A percentile compares a stretch with the other conserved stretches of the same genome.
Evolutionary conservation across 2,113 vertebrate genomes (phyloP).

Genomic region (Rhinoderma darwinii): DNA sequence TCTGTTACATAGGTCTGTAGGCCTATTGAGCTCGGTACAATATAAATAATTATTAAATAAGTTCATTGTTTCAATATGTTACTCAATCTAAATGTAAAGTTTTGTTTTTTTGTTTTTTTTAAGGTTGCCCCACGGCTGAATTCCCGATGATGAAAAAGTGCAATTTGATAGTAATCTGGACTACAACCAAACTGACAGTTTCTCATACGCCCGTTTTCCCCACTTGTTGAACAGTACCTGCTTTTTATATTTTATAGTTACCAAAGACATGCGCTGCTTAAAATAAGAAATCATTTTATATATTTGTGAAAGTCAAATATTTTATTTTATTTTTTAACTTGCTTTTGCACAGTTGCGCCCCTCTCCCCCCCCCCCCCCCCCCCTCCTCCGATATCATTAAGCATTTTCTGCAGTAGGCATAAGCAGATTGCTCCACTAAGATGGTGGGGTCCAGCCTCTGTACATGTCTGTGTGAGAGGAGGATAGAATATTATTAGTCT

Average conservation of each 20-base stretch:
- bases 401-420: constrained; percentile 29
- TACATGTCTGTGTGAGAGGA: background rate
- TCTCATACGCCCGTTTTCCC: constrained; percentile 55
- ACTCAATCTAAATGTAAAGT: background rate
- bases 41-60: background rate
- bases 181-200: constrained; percentile 65
- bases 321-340: constrained; percentile 53
- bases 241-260: constrained; percentile 67
- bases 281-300: constrained; percentile 60
- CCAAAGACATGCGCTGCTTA: constrained; percentile 83
- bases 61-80: background rate
- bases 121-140: constrained; percentile 96
- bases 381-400: background rate
- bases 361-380: background rate
- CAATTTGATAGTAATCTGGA: background rate
- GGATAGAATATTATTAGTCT: background rate
- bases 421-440: background rate
- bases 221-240: constrained; percentile 34
- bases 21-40: too few species aligned
- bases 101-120: background rate
- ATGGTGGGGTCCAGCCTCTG: background rate
- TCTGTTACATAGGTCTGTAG: too few species aligned
- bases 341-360: constrained; percentile 33
- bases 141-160: constrained; percentile 86
- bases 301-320: constrained; percentile 46